Percentiles rank a stretch among this genome's conserved stretches.
phyloP scores from a whole-genome alignment of 2,888 invertebrate species.

The Rhogogaster chlorosoma region DNA sequence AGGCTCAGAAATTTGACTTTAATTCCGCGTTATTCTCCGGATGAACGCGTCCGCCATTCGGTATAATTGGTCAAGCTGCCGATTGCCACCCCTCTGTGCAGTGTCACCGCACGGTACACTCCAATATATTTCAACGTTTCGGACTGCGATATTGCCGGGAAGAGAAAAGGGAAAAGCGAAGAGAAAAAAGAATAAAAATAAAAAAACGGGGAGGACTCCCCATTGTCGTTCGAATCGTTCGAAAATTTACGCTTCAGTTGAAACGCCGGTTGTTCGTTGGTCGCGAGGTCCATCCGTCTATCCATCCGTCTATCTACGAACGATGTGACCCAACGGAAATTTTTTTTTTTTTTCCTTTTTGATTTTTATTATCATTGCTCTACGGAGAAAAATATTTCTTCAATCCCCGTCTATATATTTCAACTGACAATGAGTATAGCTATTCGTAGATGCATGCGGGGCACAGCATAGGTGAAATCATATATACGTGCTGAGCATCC shows the following conservation, averaged over 20 bases:
- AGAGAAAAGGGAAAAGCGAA: constrained; percentile 35
- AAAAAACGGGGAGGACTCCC: constrained; percentile 2
- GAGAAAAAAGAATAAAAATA: not conserved
- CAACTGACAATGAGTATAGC: not conserved
- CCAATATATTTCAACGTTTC: constrained; percentile 51
- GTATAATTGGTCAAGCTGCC: constrained; percentile 47
- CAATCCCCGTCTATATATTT: not conserved
- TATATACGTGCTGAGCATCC: not conserved
- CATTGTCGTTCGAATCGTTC: constrained; percentile 53
- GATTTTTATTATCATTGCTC: not conserved
- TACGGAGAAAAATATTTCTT: not conserved
- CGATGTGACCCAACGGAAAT: not conserved
- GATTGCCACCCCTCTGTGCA: constrained; percentile 30
- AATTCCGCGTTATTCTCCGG: constrained; percentile 42
- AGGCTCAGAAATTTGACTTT: constrained; percentile 41
- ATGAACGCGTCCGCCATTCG: constrained; percentile 40
- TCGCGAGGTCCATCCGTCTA: not conserved
- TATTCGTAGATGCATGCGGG: not conserved
- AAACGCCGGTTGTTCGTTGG: constrained; percentile 55
- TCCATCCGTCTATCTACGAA: not conserved
- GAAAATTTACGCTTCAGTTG: constrained; percentile 67
- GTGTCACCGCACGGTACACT: constrained; percentile 17
- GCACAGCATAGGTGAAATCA: not conserved
- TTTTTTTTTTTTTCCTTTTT: not conserved
- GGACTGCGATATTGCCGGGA: constrained; percentile 35